Evolutionary conservation across 1,140 invertebrate genomes (phyloP), one percentile per base, ranked within the genome.

Genomic region (Atta texana): DNA sequence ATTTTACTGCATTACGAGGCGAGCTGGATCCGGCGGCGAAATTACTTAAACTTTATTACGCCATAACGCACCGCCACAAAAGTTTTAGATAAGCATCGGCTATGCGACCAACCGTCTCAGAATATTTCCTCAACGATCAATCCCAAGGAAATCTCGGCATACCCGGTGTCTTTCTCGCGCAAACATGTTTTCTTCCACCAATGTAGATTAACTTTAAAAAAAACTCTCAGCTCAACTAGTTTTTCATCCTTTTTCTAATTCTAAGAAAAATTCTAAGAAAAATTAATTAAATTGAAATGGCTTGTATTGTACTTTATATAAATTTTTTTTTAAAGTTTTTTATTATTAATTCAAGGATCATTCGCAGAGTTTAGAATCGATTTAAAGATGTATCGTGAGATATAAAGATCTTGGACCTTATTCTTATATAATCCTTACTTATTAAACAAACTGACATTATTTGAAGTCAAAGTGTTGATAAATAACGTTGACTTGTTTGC

Each of bases 41-140:
- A 84, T 84, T 74, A 84, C 80, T 81, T 81, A 61, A 59, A 82
- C 44, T 84, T 84, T 84, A 84, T 84, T 84, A 75, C 44, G 61
- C 44, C 39, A 84, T 75, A 84, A 84, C 55, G 69, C 34, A 84
- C 39, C 39, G 55, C 24, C 69, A 57, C 80, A 61, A 84, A 84
- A 84, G 57, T 84, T 81, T 71, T 75, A 84, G 80, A 75, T 84
- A 84, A 84, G 80, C 55, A 74, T 84, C 80, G 80, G 39, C 55
- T 57, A 51, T 84, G 53, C 68, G 69, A 74, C 68, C 69, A 31
- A 82, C 53, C 39, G 39, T 84, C 39, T 49, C 55, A 21, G 57
- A 74, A 75, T 59, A 51, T 84, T 82, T 84, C 44, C 69, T 63
- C 80, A 61, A 74, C 80, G 68, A 84, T 74, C 80, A 28, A 74